phyloP scores from a whole-genome alignment of 2,888 invertebrate species.

The Hemistola chrysoprasaria region DNA sequence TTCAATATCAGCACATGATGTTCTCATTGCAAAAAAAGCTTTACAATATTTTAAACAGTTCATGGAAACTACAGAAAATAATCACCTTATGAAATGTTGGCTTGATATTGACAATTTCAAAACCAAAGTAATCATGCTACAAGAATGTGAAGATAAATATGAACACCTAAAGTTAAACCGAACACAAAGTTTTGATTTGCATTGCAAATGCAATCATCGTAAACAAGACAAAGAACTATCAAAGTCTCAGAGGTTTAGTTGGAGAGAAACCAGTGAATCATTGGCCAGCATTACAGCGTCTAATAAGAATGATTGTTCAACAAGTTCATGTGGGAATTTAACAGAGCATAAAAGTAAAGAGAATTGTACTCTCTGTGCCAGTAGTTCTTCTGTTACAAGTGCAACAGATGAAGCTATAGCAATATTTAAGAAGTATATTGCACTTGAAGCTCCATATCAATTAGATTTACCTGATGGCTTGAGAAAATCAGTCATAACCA shows the following conservation, averaged over 20 bases:
- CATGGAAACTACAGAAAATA: slow-evolving; percentile 88
- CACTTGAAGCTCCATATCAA: slow-evolving; percentile 84
- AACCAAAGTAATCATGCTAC: slow-evolving; percentile 36
- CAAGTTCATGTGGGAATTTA: slow-evolving; percentile 61
- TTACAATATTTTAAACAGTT: slow-evolving; percentile 93
- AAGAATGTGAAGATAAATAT: slow-evolving; percentile 36
- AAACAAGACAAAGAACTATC: slow-evolving; percentile 34
- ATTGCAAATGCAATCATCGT: slow-evolving; percentile 42
- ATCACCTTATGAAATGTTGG: slow-evolving; percentile 88
- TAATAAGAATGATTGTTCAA: slow-evolving; percentile 45
- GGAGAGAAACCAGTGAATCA: slow-evolving; percentile 43
- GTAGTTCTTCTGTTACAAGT: slow-evolving; percentile 41
- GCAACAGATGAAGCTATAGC: slow-evolving; percentile 84
- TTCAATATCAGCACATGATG: slow-evolving; percentile 88
- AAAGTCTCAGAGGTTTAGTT: slow-evolving; percentile 45
- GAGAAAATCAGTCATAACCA: slow-evolving; percentile 83
- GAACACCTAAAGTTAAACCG: slow-evolving; percentile 51
- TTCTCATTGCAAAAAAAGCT: slow-evolving; percentile 89
- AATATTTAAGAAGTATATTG: slow-evolving; percentile 90
- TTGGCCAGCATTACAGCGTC: slow-evolving; percentile 36
- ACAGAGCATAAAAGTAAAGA: slow-evolving; percentile 33
- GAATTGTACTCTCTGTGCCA: slow-evolving; percentile 18
- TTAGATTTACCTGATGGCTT: slow-evolving; percentile 82
- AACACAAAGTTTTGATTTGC: slow-evolving; percentile 63
- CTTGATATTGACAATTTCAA: slow-evolving; percentile 88